Evolutionary conservation across 2,113 vertebrate species (phyloP).

Genomic region (Elgaria multicarinata): DNA sequence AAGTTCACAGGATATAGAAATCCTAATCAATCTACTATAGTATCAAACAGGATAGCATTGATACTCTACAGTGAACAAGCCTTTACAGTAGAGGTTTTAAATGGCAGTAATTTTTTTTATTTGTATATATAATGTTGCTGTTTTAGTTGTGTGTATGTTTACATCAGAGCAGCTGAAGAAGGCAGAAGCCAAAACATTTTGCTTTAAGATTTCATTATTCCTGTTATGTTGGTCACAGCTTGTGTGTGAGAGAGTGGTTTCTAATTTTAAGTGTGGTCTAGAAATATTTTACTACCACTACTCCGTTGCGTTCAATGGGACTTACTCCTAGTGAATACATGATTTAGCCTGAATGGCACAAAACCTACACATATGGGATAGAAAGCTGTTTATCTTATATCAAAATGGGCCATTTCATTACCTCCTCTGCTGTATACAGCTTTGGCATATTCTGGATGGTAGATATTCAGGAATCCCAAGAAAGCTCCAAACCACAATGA

Average conservation of each 20-base stretch:
- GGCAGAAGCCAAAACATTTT: no score
- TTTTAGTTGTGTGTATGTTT: no score
- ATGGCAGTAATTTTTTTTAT: no score
- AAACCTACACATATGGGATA: not conserved
- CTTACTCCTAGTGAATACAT: not conserved
- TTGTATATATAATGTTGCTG: no score
- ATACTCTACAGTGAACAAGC: no score
- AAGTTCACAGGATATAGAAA: not conserved
- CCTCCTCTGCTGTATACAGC: slow-evolving; percentile 71
- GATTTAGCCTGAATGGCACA: not conserved
- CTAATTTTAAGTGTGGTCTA: no score
- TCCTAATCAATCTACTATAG: not conserved
- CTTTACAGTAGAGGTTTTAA: no score
- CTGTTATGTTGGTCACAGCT: no score
- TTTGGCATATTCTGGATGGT: slow-evolving; percentile 86
- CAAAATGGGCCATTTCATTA: slow-evolving; percentile 25
- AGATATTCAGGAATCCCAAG: slow-evolving; percentile 74
- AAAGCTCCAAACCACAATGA: slow-evolving; percentile 80
- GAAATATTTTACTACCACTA: not conserved
- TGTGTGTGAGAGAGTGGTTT: no score
- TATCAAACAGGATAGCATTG: no score
- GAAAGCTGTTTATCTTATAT: not conserved
- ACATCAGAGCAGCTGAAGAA: no score
- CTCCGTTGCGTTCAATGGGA: not conserved
- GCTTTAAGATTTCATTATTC: no score